Evolutionary conservation across 2,113 vertebrate species (phyloP).

Genomic region (Hydrochoerus hydrochaeris): DNA sequence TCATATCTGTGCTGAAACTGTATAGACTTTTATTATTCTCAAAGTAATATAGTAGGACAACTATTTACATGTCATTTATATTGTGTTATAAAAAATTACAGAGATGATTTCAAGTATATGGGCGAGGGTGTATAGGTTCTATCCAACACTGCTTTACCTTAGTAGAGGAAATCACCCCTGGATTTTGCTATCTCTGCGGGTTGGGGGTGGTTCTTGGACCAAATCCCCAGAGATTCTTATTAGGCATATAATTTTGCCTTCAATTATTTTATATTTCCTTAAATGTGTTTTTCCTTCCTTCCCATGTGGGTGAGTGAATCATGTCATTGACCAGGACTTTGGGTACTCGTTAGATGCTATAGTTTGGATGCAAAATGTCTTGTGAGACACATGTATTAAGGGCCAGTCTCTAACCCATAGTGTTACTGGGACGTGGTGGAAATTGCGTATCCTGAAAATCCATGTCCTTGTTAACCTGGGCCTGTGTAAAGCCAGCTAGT

Average conservation of each 20-base stretch:
- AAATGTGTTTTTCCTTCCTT: not conserved
- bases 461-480: not conserved
- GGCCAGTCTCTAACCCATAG: not conserved
- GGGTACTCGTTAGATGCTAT: not conserved
- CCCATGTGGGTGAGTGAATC: not conserved
- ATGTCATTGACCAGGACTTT: not conserved
- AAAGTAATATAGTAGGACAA: not conserved
- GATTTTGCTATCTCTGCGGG: not conserved
- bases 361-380: not conserved
- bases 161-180: not conserved
- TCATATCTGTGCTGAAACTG: not conserved
- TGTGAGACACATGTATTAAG: not conserved
- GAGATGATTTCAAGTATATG: not conserved
- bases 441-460: not conserved
- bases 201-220: not conserved
- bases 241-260: not conserved
- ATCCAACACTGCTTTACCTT: too few species aligned
- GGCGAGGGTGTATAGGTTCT: not conserved
- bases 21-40: not conserved
- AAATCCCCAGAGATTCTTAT: not conserved
- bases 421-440: not conserved
- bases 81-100: not conserved
- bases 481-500: not conserved
- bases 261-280: not conserved
- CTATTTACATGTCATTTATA: not conserved